These are phyloP conservation scores for Myanophis thanlyinensis DNA, from an alignment of 2,113 vertebrate species.

Conservation along the genomic window DNA sequence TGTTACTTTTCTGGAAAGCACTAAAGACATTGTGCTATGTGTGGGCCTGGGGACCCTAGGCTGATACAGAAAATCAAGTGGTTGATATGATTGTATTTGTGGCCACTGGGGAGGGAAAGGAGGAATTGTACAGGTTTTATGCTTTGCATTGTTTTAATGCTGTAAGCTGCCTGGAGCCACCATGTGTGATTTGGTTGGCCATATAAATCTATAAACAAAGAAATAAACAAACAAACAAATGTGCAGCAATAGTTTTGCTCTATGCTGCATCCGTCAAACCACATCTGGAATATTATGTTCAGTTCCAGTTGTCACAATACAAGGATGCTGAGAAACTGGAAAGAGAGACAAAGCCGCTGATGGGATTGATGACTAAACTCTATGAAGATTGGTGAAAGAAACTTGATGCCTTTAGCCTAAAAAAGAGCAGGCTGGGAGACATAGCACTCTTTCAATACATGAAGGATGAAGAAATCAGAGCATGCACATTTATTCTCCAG, in stretches of 20 bases:
- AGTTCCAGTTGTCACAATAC: neutral
- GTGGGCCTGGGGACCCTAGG: neutral
- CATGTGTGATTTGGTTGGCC: neutral
- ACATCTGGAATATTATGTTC: neutral
- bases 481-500: neutral
- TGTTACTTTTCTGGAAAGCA: neutral
- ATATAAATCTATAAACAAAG: neutral
- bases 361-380: neutral
- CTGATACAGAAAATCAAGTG: neutral
- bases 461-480: neutral
- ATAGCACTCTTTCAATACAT: neutral
- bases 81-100: neutral
- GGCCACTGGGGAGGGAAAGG: too few relatives aligned
- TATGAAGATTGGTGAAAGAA: neutral
- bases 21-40: neutral
- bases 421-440: neutral
- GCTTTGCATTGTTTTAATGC: neutral
- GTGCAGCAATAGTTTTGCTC: neutral
- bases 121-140: neutral
- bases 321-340: neutral
- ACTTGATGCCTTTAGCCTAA: neutral
- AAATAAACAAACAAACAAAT: neutral
- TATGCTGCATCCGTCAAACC: neutral
- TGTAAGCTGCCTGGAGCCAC: neutral
- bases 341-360: neutral